Evolutionary conservation across 2,888 invertebrate species (phyloP).

Genomic region (Noctua pronuba): DNA sequence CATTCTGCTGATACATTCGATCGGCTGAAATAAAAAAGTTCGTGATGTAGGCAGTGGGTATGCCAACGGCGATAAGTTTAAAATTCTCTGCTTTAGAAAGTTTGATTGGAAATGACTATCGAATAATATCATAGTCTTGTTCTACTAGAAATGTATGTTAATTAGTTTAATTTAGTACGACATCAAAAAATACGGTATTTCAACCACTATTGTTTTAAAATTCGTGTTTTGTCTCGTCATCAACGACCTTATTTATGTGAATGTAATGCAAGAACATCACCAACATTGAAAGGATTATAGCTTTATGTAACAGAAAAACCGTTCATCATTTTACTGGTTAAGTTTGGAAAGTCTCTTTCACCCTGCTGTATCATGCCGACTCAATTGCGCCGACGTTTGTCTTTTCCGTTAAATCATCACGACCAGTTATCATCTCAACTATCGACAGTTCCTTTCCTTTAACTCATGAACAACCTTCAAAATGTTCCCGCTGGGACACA

Average conservation of each 20-base stretch:
- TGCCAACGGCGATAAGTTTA: slow-evolving; percentile 52
- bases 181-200: slow-evolving; percentile 19
- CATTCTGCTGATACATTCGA: slow-evolving; percentile 67
- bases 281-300: neutral
- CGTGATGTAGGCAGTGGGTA: slow-evolving; percentile 41
- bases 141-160: slow-evolving; percentile 50
- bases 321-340: neutral
- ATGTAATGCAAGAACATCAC: too few species aligned
- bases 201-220: slow-evolving; percentile 1
- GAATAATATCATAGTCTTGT: slow-evolving; percentile 37
- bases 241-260: neutral
- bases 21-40: slow-evolving; percentile 68
- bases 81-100: slow-evolving; percentile 63
- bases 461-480: neutral
- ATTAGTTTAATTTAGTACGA: slow-evolving; percentile 38
- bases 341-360: neutral
- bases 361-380: neutral
- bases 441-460: neutral
- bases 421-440: neutral
- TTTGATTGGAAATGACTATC: slow-evolving; percentile 48
- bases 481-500: neutral
- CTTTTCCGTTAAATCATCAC: neutral
- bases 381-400: neutral
- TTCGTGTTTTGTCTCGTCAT: neutral
- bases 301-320: neutral